Base-by-base conservation (phyloP, 2,888 invertebrate genomes). In the Muscina levida region DNA sequence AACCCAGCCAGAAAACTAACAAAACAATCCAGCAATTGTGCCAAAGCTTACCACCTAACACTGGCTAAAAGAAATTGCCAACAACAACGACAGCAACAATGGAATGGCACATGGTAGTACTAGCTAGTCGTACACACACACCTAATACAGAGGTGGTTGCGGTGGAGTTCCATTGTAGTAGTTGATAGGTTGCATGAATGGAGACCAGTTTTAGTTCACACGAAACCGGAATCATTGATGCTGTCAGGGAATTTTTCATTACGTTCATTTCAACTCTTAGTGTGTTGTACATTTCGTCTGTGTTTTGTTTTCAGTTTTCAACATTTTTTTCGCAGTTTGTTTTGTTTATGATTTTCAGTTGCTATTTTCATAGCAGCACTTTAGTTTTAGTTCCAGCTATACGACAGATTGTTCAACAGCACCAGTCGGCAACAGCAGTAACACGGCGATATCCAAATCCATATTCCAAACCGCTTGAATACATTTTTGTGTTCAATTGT, bases 171-270 rank as follows among this genome's bases (percentile, higher is more conserved):
- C 51, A 42, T 73, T 73, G 42, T 70, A 22, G 24, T 66, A 56
- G 68, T 26, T 65, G 42, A 44, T 42, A 19, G 42, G 56, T 71
- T 72, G 37, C 44, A 66, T 77, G 74, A 56, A 71, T 74, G 62
- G 59, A 22, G 80, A 86, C 86, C 84, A 84, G 86, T 86, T 86
- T 85, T 56, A 79, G 84, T 86, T 86, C 86, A 84, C 86, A 86
- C 85, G 85, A 85, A 85, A 86, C 86, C 85, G 85, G 86, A 85
- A 85, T 85, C 74, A 68, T 71, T 80, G 80, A 73, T 67, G 77
- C 66, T 77, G 71, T 44, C 70, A 78, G 79, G 70, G 76, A 77
- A 75, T 82, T 74, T 77, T 68, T 78, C 39, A 57, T 26, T 68
- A 48, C n/a, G 3, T 59, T 57, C 6, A 15, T 57, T 57, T 57